These are phyloP conservation scores for Aphyosemion australe DNA, from an alignment of 2,113 vertebrate species.

Conservation along the genomic window DNA sequence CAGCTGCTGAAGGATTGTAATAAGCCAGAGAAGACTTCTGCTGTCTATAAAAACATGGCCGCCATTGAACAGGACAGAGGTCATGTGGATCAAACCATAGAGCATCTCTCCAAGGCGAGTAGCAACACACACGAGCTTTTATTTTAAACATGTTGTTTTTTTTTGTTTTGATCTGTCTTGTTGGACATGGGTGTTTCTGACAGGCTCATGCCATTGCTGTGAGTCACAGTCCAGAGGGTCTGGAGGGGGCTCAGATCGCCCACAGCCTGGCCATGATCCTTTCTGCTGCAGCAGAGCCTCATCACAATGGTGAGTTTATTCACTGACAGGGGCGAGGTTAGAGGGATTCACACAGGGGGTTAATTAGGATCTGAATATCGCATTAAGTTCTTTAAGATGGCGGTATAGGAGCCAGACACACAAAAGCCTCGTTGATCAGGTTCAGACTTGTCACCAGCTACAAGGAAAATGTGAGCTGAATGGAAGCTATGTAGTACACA, in stretches of 20 bases:
- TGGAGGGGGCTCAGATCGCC: constrained; percentile 73
- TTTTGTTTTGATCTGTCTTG: constrained; percentile 37
- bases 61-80: constrained; percentile 70
- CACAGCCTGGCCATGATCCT: constrained; percentile 73
- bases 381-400: constrained; percentile 28
- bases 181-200: constrained; percentile 38
- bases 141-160: constrained; percentile 24
- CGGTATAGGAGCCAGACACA: constrained; percentile 27
- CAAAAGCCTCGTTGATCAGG: constrained; percentile 11
- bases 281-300: constrained; percentile 55
- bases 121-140: constrained; percentile 7
- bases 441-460: constrained; percentile 8
- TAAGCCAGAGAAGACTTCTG: constrained; percentile 52
- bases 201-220: constrained; percentile 79
- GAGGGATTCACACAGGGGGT: constrained; percentile 8
- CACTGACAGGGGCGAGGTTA: constrained; percentile 13
- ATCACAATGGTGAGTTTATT: constrained; percentile 74
- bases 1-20: constrained; percentile 47
- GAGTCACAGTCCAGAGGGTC: constrained; percentile 66
- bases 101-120: constrained; percentile 71
- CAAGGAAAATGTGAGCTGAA: neutral
- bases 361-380: constrained; percentile 30
- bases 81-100: constrained; percentile 57
- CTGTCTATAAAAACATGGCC: constrained; percentile 75
- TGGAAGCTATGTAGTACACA: neutral